Evolutionary conservation across 2,888 invertebrate species (phyloP).

Genomic region (Lagria hirta): DNA sequence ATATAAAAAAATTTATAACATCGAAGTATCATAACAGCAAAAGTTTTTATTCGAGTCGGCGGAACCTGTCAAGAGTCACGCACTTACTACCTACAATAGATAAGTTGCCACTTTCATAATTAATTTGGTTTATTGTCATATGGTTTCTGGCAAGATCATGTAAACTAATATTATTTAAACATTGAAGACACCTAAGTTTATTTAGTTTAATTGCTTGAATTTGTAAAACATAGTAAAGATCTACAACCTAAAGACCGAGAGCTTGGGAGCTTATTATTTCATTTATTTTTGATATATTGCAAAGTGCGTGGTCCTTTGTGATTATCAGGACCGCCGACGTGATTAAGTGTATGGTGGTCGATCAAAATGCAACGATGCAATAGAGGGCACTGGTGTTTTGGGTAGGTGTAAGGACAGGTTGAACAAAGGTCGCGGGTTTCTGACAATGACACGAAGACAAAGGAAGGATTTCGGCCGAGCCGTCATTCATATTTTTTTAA

Average conservation of each 20-base stretch:
- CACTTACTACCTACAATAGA: too few species aligned
- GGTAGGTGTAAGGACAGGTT: conserved; percentile 47
- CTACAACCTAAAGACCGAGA: background rate
- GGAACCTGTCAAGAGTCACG: too few species aligned
- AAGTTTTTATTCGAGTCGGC: conserved; percentile 28
- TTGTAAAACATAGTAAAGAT: too few species aligned
- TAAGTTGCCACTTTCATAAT: too few species aligned
- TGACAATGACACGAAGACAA: conserved; percentile 82
- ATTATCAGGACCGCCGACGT: conserved; percentile 20
- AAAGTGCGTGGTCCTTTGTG: too few species aligned
- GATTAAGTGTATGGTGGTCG: conserved; percentile 50
- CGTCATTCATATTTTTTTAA: conserved; percentile 47
- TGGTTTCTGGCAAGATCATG: too few species aligned
- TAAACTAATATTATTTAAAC: too few species aligned
- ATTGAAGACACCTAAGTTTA: too few species aligned
- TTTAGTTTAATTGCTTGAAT: too few species aligned
- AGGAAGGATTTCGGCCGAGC: conserved; percentile 63
- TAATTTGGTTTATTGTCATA: too few species aligned
- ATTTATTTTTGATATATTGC: too few species aligned
- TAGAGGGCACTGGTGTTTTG: conserved; percentile 40
- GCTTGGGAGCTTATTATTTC: too few species aligned
- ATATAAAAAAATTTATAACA: conserved; percentile 34
- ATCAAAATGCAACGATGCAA: conserved; percentile 56
- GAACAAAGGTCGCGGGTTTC: conserved; percentile 51
- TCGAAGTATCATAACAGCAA: conserved; percentile 39